phyloP scores from a whole-genome alignment of 2,797 vertebrate species.

The Cossypha dichroa region DNA sequence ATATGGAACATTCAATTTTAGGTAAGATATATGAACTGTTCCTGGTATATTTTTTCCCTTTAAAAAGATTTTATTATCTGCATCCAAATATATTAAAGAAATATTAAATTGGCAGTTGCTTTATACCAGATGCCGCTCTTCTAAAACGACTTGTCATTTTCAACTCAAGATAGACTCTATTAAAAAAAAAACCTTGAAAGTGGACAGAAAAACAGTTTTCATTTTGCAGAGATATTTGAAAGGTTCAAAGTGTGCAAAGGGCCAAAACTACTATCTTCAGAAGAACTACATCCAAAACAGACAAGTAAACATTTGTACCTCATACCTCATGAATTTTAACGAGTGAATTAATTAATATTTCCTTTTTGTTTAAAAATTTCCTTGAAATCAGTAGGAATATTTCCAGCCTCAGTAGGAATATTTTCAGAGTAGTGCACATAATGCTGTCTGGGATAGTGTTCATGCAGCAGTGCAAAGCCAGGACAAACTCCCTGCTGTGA shows the following conservation, averaged over 20 bases:
- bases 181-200: neutral
- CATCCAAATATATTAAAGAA: neutral
- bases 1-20: neutral
- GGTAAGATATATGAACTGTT: neutral
- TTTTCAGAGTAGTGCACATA: neutral
- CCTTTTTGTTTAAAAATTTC: neutral
- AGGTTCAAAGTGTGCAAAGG: neutral
- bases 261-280: neutral
- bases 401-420: neutral
- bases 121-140: neutral
- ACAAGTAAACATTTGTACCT: neutral
- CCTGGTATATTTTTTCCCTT: neutral
- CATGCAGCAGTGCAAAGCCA: neutral
- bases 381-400: neutral
- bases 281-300: neutral
- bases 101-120: neutral
- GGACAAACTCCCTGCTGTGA: neutral
- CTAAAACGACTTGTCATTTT: neutral
- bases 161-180: neutral
- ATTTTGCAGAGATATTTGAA: neutral
- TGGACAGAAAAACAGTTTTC: neutral
- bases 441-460: neutral
- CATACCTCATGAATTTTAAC: neutral
- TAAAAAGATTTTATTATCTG: neutral
- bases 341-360: neutral